Conservation (phyloP, 2,888 invertebrate genomes). For the Lasioglossum villosulum region DNA sequence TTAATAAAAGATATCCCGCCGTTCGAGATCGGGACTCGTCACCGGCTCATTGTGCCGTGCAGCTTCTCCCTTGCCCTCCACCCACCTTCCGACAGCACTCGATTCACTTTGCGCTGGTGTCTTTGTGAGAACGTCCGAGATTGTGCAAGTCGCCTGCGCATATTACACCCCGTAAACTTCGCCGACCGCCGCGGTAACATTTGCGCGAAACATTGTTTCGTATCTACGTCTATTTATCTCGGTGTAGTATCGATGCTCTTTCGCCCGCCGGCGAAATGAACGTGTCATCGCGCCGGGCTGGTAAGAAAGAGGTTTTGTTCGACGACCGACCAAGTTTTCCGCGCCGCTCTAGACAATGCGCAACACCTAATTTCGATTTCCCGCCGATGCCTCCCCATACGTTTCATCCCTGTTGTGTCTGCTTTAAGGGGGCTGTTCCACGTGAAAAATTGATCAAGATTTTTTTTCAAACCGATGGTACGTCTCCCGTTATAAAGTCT, state of each 20-base stretch:
- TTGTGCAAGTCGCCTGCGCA: constrained; percentile 36
- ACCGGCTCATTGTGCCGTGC: constrained; percentile 33
- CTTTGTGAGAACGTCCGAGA: constrained; percentile 34
- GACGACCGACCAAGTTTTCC: background rate
- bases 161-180: constrained; percentile 49
- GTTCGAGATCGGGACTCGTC: constrained; percentile 50
- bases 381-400: background rate
- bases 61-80: background rate
- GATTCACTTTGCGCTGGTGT: constrained; percentile 29
- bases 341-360: background rate
- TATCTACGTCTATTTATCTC: constrained; percentile 47
- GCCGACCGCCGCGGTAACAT: constrained; percentile 12
- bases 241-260: constrained; percentile 25
- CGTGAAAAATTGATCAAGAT: no score
- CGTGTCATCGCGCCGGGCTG: background rate
- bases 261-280: background rate
- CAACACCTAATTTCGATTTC: background rate
- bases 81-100: constrained; percentile 13
- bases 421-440: background rate
- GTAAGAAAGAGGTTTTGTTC: background rate
- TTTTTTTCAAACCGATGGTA: background rate
- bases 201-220: constrained; percentile 26
- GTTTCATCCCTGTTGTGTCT: background rate
- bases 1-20: constrained; percentile 55
- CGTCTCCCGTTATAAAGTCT: no score